These are phyloP conservation scores for Boleophthalmus pectinirostris DNA, from an alignment of 2,113 vertebrate genomes.

Conservation along the genomic window DNA sequence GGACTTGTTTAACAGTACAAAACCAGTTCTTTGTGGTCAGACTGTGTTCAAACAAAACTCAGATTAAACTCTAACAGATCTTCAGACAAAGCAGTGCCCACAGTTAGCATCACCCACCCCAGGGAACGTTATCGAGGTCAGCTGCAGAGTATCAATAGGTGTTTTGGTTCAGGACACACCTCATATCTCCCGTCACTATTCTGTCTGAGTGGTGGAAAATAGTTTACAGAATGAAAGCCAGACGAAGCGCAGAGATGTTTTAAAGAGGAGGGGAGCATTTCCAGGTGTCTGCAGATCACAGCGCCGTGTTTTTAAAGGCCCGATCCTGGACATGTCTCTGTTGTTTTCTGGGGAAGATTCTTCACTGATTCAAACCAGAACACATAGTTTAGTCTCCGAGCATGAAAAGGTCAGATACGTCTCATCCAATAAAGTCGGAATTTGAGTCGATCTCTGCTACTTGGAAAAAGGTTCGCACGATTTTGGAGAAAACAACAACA, in stretches of 20 bases:
- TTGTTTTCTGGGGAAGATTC: background rate
- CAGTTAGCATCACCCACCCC: too few species aligned
- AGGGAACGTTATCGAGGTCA: too few species aligned
- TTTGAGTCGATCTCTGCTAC: background rate
- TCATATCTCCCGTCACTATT: background rate
- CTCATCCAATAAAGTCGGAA: background rate
- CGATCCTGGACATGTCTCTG: background rate
- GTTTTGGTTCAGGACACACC: background rate
- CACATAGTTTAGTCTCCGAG: background rate
- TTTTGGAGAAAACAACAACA: too few species aligned
- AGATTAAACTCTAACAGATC: too few species aligned
- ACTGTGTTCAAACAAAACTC: background rate
- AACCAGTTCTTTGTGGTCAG: too few species aligned
- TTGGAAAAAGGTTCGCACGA: background rate
- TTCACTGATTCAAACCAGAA: background rate
- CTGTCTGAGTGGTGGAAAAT: background rate
- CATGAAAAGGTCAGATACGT: background rate
- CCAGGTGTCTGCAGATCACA: slow-evolving; percentile 10
- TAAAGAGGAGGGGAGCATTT: slow-evolving; percentile 22
- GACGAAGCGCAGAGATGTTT: background rate
- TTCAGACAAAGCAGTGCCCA: too few species aligned
- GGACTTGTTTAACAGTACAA: too few species aligned
- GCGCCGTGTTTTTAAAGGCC: slow-evolving; percentile 9
- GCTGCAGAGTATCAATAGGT: background rate
- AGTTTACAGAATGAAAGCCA: background rate